Conservation (phyloP, 2,113 vertebrate species). For the Urocolius indicus region DNA sequence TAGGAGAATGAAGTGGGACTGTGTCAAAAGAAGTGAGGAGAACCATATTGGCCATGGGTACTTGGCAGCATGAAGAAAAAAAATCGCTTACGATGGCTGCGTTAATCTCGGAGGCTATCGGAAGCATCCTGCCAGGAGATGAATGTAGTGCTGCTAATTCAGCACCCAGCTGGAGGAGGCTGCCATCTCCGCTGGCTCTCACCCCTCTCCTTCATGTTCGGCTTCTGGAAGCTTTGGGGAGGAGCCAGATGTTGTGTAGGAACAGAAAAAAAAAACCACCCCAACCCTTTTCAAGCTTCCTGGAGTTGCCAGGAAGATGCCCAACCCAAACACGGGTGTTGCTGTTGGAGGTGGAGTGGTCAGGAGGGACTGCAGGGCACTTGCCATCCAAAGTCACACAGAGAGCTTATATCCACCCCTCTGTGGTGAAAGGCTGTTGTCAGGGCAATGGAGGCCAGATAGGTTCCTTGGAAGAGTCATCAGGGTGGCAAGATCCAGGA, state of each 20-base stretch:
- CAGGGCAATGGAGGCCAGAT: neutral
- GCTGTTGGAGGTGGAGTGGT: neutral
- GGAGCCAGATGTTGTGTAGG: neutral
- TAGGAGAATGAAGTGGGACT: neutral
- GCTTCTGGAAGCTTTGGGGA: neutral
- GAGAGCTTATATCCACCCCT: neutral
- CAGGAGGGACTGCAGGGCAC: neutral
- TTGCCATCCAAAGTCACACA: fast-evolving
- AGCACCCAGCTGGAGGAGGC: constrained; percentile 4
- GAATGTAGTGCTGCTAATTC: constrained; percentile 8
- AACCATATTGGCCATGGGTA: neutral
- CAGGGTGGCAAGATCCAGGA: neutral
- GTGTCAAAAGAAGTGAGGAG: neutral
- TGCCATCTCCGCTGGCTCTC: neutral
- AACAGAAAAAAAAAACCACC: neutral
- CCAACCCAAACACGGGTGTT: fast-evolving
- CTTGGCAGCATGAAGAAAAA: neutral
- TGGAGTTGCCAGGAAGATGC: neutral
- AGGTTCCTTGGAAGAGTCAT: neutral
- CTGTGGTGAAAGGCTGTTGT: neutral
- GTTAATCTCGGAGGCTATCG: neutral
- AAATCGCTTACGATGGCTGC: neutral
- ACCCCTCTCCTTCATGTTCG: neutral
- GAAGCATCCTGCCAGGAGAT: constrained; percentile 16
- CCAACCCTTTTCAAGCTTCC: neutral